Conservation (phyloP, 1,140 invertebrate species). For the Ceratoteleas bidentatus region DNA sequence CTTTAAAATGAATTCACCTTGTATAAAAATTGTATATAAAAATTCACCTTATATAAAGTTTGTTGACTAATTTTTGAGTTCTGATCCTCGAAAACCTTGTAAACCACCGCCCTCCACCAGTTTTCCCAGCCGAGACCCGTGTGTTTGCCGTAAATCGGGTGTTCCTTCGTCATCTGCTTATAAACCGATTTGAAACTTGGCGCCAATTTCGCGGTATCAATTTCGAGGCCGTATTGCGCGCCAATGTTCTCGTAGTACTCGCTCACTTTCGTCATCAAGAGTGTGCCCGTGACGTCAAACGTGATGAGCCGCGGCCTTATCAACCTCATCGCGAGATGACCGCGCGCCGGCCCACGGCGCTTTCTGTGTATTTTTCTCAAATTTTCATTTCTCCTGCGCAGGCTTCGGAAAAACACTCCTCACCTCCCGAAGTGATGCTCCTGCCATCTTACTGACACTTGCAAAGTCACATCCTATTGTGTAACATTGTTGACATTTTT, state of each 20-base stretch:
- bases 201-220: constrained; percentile 83
- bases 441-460: too few species aligned
- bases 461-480: too few species aligned
- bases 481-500: constrained; percentile 2
- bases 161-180: constrained; percentile 83
- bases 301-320: constrained; percentile 86
- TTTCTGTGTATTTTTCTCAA: constrained; percentile 7
- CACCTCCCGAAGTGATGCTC: constrained; percentile 11
- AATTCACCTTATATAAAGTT: constrained; percentile 73
- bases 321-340: constrained; percentile 48
- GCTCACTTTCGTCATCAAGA: constrained; percentile 87
- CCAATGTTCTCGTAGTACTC: constrained; percentile 88
- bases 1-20: too few species aligned
- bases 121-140: constrained; percentile 87
- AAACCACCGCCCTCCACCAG: constrained; percentile 90
- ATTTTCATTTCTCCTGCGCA: constrained; percentile 15
- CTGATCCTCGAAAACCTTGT: constrained; percentile 84
- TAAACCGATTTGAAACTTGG: constrained; percentile 85
- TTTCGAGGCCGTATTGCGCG: constrained; percentile 84
- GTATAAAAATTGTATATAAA: too few species aligned
- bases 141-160: constrained; percentile 91
- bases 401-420: neutral
- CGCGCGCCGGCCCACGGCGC: neutral
- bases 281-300: constrained; percentile 93
- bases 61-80: constrained; percentile 53